Evolutionary conservation across 1,140 invertebrate species (phyloP).

Genomic region (Eupristina koningsbergeri): DNA sequence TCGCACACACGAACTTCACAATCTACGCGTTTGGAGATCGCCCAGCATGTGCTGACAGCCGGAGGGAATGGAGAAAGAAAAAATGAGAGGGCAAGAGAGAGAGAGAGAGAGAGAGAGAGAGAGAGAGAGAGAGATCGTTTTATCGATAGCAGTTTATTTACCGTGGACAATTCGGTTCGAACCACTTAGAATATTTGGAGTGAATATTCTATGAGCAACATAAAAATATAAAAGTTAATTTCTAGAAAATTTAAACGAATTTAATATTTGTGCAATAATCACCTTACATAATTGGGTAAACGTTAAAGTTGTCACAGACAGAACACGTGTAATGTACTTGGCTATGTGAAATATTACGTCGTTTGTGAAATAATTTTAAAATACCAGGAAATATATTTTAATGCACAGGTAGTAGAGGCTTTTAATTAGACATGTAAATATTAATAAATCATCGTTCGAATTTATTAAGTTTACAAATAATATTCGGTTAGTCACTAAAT

Average conservation of each 20-base stretch:
- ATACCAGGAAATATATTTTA: not conserved
- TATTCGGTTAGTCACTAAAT: constrained; percentile 9
- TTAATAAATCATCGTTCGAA: constrained; percentile 1
- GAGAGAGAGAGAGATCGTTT: not conserved
- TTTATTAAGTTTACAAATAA: constrained; percentile 10
- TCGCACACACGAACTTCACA: constrained; percentile 26
- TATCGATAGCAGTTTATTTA: constrained; percentile 22
- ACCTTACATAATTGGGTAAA: not conserved
- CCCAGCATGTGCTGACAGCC: not conserved
- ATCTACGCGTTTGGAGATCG: constrained; percentile 30
- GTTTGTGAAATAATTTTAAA: not conserved
- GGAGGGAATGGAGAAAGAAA: not conserved
- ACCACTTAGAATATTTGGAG: constrained; percentile 3
- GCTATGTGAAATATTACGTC: not conserved
- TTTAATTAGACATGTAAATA: not conserved
- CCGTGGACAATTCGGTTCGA: not conserved
- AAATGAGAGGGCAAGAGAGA: not conserved
- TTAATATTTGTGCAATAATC: not conserved
- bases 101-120: not conserved
- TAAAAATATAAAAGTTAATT: not conserved
- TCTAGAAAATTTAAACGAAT: not conserved
- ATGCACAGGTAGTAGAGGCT: not conserved
- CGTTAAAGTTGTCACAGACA: too few species aligned
- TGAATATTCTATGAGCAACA: not conserved
- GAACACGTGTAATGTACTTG: too few species aligned